Evolutionary conservation across 2,113 vertebrate genomes (phyloP).

Genomic region (Pungitius pungitius): DNA sequence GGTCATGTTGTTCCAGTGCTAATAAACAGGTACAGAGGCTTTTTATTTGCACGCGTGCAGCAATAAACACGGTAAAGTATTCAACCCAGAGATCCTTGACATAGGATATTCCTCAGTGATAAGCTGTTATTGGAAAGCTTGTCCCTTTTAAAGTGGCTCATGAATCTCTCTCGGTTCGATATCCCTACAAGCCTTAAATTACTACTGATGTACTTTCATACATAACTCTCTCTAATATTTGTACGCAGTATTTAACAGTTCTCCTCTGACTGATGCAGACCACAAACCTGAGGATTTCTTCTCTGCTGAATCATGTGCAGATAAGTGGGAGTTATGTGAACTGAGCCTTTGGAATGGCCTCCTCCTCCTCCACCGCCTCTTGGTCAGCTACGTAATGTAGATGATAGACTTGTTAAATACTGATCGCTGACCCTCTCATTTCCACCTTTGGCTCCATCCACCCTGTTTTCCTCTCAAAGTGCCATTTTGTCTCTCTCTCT

Average conservation of each 20-base stretch:
- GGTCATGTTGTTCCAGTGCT: neutral
- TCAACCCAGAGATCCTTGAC: slow-evolving; percentile 14
- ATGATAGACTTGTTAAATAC: slow-evolving; percentile 74
- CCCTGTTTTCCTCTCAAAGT: slow-evolving; percentile 30
- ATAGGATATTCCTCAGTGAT: neutral
- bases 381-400: slow-evolving; percentile 48
- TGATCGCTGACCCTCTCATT: slow-evolving; percentile 67
- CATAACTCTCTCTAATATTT: neutral
- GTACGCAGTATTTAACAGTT: slow-evolving; percentile 1
- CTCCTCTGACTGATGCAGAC: slow-evolving; percentile 6
- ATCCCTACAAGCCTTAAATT: slow-evolving; percentile 10
- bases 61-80: neutral
- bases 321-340: slow-evolving; percentile 74
- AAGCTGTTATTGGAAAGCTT: slow-evolving; percentile 7
- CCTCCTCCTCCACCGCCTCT: slow-evolving; percentile 44
- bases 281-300: neutral
- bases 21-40: neutral
- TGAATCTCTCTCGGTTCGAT: slow-evolving; percentile 27
- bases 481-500: slow-evolving; percentile 1
- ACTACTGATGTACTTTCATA: slow-evolving; percentile 1
- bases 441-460: slow-evolving; percentile 46
- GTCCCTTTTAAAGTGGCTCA: slow-evolving; percentile 21
- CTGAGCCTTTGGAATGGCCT: slow-evolving; percentile 49
- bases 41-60: neutral
- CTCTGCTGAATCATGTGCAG: slow-evolving; percentile 65